Conservation (phyloP, 2,797 vertebrate species). For the Poecilia velifera region DNA sequence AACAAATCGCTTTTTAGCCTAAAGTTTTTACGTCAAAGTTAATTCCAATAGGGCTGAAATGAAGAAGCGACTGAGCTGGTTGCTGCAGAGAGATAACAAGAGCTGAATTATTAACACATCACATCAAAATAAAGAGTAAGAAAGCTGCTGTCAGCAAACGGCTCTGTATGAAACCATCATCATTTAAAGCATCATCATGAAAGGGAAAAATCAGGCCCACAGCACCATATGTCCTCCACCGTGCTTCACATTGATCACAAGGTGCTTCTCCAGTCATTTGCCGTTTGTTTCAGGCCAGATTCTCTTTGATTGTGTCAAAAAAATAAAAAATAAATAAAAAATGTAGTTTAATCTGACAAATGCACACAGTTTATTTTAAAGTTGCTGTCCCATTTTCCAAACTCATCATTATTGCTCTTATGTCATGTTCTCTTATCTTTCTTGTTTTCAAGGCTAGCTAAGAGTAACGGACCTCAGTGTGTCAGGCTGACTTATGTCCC, state of each 20-base stretch:
- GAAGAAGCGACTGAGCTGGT: background rate
- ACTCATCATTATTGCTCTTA: background rate
- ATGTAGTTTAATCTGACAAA: background rate
- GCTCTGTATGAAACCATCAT: background rate
- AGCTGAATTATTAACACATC: background rate
- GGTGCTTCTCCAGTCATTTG: background rate
- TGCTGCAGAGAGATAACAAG: background rate
- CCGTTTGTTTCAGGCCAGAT: background rate
- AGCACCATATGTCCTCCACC: background rate
- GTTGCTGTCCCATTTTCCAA: background rate
- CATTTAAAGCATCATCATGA: background rate
- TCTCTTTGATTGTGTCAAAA: no score
- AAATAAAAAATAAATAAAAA: background rate
- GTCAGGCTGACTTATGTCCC: background rate
- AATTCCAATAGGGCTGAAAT: background rate
- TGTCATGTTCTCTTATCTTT: background rate
- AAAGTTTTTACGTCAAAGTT: background rate
- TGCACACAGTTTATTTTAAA: background rate
- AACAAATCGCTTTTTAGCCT: background rate
- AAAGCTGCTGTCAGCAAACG: background rate
- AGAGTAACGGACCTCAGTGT: background rate
- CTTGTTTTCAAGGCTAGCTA: background rate
- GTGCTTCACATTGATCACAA: background rate
- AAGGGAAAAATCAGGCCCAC: background rate
- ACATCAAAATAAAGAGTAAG: background rate